Base-by-base conservation (phyloP, 1,140 invertebrate genomes). In the Schmidtea mediterranea region DNA sequence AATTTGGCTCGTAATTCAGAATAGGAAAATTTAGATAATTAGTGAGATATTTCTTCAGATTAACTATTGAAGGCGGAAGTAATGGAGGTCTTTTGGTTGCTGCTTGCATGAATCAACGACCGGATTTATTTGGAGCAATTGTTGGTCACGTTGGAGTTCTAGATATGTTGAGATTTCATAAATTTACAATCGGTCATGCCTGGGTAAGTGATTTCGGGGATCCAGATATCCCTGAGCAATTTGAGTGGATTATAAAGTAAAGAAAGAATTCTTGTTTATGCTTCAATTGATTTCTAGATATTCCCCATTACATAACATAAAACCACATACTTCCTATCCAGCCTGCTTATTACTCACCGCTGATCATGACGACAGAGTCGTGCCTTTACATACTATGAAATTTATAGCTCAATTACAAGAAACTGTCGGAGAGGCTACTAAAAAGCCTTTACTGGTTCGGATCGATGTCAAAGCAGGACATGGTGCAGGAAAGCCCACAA, bases 351-450 rank as follows among this genome's bases (percentile, higher is more conserved):
- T 95, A 26, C 62, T 86, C 49, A 95, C 89, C 19, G 90, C 81
- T 15, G 87, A 95, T 71, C 90, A 97, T 64, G 89, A 97, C 69
- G 89, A 95, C 69, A 74, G 89, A 52, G 87, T 94, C 48, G 83
- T 89, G 47, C 86, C 86, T 26, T 72, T 86, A 48, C 89, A 95
- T 66, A 87, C 83, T 49, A 72, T 92, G 3, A 97, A 97, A 69
- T 82, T 80, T 58, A 80, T 86, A 48, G 83, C 90, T 1, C 73
- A 81, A 56, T 65, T 97, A 40, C 90, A 97, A 59, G 66, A 84
- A 56, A 70, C 67, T 21, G 62, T 82, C 38, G 73, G 75, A 40
- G 62, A 66, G 38, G 59, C 72, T 15, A 73, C 90, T 72, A 73
- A 62, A n/a, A 86, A 83, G 58, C 89, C 89, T 0, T 59, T 97